phyloP scores from a whole-genome alignment of 2,113 vertebrate species.

The Zosterops hypoxanthus region DNA sequence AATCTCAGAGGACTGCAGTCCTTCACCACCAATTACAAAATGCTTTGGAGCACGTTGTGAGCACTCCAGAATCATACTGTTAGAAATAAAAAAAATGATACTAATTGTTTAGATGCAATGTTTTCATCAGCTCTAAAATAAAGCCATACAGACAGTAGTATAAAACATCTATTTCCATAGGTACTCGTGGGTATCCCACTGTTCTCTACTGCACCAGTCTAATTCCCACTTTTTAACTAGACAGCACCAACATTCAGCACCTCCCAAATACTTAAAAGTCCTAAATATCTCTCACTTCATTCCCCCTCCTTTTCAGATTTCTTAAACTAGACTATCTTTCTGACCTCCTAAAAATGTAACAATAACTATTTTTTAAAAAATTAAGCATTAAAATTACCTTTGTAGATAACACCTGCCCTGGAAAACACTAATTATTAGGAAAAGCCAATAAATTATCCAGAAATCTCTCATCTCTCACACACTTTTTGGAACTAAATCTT shows the following conservation, averaged over 20 bases:
- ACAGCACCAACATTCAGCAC: neutral
- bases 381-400: neutral
- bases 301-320: neutral
- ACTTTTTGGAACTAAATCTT: neutral
- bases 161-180: neutral
- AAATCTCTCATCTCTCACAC: neutral
- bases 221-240: neutral
- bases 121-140: neutral
- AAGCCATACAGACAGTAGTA: neutral
- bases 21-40: neutral
- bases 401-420: neutral
- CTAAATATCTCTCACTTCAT: neutral
- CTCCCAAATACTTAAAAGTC: neutral
- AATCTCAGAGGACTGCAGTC: neutral
- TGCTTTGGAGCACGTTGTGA: neutral
- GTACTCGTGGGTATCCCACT: rapidly evolving
- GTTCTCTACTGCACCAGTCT: neutral
- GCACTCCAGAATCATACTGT: neutral
- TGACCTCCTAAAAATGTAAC: neutral
- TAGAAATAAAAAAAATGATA: neutral
- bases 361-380: neutral
- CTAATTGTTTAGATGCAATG: neutral
- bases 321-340: neutral
- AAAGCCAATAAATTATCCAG: neutral
- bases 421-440: neutral